These are phyloP conservation scores for Oreochromis niloticus DNA, from an alignment of 2,113 vertebrate genomes.

Conservation along the genomic window DNA sequence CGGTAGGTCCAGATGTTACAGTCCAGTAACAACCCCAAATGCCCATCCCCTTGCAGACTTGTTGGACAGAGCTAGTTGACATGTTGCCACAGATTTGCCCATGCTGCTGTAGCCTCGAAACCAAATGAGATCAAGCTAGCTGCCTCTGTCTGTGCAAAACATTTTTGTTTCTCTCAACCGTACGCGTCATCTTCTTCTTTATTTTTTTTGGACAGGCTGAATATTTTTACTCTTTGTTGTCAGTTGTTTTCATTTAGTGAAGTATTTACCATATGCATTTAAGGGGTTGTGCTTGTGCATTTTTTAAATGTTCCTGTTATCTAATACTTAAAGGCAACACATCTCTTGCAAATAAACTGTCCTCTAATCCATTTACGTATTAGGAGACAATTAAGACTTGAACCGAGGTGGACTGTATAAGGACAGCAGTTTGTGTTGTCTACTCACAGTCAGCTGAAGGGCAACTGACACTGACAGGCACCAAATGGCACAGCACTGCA, in stretches of 20 bases:
- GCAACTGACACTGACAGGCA: neutral
- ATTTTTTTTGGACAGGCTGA: neutral
- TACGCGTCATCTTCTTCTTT: accelerated
- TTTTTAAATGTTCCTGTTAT: neutral
- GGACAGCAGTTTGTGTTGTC: neutral
- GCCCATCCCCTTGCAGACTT: conserved; percentile 50
- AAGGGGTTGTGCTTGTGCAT: neutral
- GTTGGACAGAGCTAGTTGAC: conserved; percentile 71
- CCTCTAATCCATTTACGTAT: neutral
- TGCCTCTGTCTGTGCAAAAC: neutral
- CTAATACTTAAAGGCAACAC: neutral
- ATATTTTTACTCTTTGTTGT: neutral
- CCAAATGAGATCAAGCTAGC: neutral
- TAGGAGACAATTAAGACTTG: neutral
- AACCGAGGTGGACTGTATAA: neutral
- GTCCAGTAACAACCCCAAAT: conserved; percentile 79
- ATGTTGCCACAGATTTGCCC: conserved; percentile 77
- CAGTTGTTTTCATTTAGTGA: neutral
- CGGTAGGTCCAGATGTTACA: conserved; percentile 57
- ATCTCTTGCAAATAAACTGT: neutral
- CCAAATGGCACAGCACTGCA: neutral
- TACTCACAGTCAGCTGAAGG: neutral
- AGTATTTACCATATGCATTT: neutral
- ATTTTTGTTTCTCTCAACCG: neutral
- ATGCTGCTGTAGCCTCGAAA: conserved; percentile 73